These are phyloP conservation scores for Erebia epiphron DNA, from an alignment of 2,888 invertebrate genomes.

Conservation along the genomic window DNA sequence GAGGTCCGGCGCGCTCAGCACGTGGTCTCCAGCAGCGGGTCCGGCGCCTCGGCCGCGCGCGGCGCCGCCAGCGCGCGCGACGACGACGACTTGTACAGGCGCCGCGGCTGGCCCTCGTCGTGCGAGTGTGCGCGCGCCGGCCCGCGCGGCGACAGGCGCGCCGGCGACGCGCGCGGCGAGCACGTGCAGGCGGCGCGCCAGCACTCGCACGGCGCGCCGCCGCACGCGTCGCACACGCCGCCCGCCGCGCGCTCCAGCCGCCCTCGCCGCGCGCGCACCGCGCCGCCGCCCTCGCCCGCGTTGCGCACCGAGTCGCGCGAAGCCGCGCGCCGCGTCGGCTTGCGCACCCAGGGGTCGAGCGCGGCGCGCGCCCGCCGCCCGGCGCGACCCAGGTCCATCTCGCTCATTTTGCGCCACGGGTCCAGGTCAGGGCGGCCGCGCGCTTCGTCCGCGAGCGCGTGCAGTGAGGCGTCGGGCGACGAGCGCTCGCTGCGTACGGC, in stretches of 20 bases:
- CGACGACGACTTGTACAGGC: slow-evolving; percentile 60
- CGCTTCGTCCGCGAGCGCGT: slow-evolving; percentile 45
- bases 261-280: slow-evolving; percentile 51
- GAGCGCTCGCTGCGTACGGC: slow-evolving; percentile 44
- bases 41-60: slow-evolving; percentile 47
- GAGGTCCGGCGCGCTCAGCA: slow-evolving; percentile 53
- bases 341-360: slow-evolving; percentile 45
- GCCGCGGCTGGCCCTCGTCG: slow-evolving; percentile 61
- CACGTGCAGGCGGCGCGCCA: slow-evolving; percentile 47
- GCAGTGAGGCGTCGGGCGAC: slow-evolving; percentile 42
- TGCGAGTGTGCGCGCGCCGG: slow-evolving; percentile 56
- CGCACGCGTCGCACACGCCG: slow-evolving; percentile 61
- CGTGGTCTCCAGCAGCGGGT: slow-evolving; percentile 74
- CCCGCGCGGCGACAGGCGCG: slow-evolving; percentile 43
- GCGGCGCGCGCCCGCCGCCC: slow-evolving; percentile 36
- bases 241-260: slow-evolving; percentile 57
- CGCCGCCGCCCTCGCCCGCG: slow-evolving; percentile 34
- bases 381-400: slow-evolving; percentile 51
- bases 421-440: slow-evolving; percentile 49
- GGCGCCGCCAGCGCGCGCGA: slow-evolving; percentile 52
- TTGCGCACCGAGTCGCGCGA: slow-evolving; percentile 45
- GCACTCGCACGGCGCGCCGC: slow-evolving; percentile 57
- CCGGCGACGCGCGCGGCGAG: slow-evolving; percentile 46
- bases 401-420: slow-evolving; percentile 71
- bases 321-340: slow-evolving; percentile 40